Conservation (phyloP, 2,888 invertebrate species). For the Mongoloraphidia duomilia region DNA sequence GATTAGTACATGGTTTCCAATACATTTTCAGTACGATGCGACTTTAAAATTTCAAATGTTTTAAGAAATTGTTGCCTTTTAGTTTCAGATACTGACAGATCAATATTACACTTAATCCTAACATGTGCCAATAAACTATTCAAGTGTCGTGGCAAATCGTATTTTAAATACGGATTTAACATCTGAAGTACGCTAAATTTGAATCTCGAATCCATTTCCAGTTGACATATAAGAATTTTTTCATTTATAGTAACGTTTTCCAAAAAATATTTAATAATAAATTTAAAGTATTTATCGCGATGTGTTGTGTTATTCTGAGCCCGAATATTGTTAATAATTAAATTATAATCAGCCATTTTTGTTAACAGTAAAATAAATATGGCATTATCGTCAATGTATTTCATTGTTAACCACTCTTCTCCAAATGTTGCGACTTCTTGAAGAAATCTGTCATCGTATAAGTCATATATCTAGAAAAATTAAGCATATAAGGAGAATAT, state of each 20-base stretch:
- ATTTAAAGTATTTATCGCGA: background rate
- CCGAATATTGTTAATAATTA: background rate
- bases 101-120: too few relatives aligned
- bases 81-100: too few relatives aligned
- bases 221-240: background rate
- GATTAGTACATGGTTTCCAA: too few relatives aligned
- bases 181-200: background rate
- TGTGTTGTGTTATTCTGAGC: background rate
- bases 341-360: background rate
- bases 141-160: background rate
- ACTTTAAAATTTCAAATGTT: too few relatives aligned
- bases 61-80: too few relatives aligned
- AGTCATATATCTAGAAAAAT: background rate
- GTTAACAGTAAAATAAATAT: background rate
- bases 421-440: background rate
- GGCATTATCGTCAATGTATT: background rate
- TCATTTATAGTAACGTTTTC: background rate
- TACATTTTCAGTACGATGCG: too few relatives aligned
- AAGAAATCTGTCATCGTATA: background rate
- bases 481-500: background rate
- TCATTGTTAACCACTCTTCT: background rate
- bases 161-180: background rate
- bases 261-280: background rate
- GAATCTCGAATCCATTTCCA: background rate
- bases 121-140: background rate